phyloP scores from a whole-genome alignment of 2,888 invertebrate species.

The Ectemnius continuus region DNA sequence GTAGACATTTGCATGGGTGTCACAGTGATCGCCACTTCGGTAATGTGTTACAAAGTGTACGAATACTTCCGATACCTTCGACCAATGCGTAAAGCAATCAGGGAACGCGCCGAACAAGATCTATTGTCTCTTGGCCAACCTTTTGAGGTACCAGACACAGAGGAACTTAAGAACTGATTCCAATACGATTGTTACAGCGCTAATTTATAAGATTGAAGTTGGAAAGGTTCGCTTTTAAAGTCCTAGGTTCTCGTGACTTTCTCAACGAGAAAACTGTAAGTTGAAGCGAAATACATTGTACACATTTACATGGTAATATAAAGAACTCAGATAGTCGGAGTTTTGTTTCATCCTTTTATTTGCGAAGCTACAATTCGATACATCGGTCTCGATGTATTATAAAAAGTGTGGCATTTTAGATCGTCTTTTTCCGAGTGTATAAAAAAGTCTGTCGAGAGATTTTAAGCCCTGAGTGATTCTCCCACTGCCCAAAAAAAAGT shows the following conservation, averaged over 20 bases:
- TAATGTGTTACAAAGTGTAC: conserved; percentile 77
- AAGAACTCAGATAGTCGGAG: background rate
- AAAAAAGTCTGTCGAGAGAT: conserved; percentile 42
- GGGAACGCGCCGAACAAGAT: conserved; percentile 77
- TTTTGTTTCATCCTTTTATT: conserved; percentile 28
- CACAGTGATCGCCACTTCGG: conserved; percentile 75
- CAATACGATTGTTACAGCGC: too few relatives aligned
- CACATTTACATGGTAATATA: background rate
- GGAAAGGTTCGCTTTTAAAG: too few relatives aligned
- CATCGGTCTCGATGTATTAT: conserved; percentile 24
- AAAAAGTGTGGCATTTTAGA: conserved; percentile 26
- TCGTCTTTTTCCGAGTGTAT: conserved; percentile 32
- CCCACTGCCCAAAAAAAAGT: conserved; percentile 22
- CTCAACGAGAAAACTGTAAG: too few relatives aligned
- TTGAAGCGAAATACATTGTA: conserved; percentile 7
- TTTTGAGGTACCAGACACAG: background rate
- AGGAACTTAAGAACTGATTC: background rate
- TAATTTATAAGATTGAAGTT: too few relatives aligned
- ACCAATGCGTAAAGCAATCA: conserved; percentile 73
- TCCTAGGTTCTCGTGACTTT: too few relatives aligned
- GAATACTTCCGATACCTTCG: conserved; percentile 78
- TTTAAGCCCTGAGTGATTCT: conserved; percentile 49
- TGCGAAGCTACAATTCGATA: conserved; percentile 31
- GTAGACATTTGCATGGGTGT: conserved; percentile 79
- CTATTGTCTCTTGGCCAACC: conserved; percentile 79